Evolutionary conservation across 1,140 invertebrate species (phyloP), one percentile per base, ranked within the genome.

Genomic region (Lepidostoma basale): DNA sequence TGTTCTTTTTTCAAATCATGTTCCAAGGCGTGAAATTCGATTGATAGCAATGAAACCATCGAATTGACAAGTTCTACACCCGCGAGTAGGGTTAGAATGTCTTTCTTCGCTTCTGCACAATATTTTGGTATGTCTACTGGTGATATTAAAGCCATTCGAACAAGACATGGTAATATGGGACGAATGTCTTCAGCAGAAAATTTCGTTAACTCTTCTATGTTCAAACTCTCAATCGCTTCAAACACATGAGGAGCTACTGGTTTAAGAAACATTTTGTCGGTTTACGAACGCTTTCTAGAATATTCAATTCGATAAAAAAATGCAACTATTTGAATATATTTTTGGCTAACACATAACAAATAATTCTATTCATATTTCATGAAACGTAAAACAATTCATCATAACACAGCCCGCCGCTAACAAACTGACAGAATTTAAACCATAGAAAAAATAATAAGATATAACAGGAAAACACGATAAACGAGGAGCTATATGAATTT

Each of bases 31-130:
- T 96, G 93, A 81, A 98, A 98, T 83, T 98, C 95, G 42, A 98
- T 96, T 1, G 95, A 96, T 9, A 98, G 82, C 2, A 98, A 82
- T 8, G 93, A 93, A 4, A 98, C 95, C 56, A 98, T 92, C 44
- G 94, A 93, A 81, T 98, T 98, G 0, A 98, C 96, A 25, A 94
- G 87, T 79, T 98, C 95, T 69, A 97, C 93, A 2, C 93, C 93
- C 1, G 94, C 94, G 0, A 98, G 82, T 26, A 97, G 87, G 10
- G 92, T 92, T 0, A 98, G 79, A 45, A 98, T 93, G 73, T 92
- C 89, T 77, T 96, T 95, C 70, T 94, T 89, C 8, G 89, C 90
- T 73, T 92, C 89, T 3, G 89, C 88, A 78, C 95, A 97, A 39
- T 90, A 88, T 73, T 87, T 87, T 0, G 93, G 94, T 58, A 89